Evolutionary conservation across 1,140 invertebrate genomes (phyloP).

Genomic region (Ctenoplectra terminalis): DNA sequence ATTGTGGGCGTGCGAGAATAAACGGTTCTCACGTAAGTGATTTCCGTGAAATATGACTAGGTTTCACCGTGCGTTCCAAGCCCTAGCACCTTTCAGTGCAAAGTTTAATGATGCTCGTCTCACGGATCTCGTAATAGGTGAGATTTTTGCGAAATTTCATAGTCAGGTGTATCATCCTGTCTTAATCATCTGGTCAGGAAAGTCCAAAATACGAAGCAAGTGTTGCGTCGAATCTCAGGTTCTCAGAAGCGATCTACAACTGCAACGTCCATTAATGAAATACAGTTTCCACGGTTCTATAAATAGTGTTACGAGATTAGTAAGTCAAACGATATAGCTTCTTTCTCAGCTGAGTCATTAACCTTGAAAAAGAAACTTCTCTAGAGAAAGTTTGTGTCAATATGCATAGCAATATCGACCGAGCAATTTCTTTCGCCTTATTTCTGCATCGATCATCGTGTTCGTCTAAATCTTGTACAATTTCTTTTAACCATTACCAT

Average conservation of each 20-base stretch:
- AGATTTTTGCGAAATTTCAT: not conserved
- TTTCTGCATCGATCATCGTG: not conserved
- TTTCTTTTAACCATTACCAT: too few species aligned
- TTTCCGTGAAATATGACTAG: conserved; percentile 26
- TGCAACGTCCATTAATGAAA: too few species aligned
- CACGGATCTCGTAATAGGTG: conserved; percentile 26
- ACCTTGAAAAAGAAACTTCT: conserved; percentile 49
- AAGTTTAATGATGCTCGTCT: conserved; percentile 8
- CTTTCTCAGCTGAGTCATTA: conserved; percentile 24
- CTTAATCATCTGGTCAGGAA: conserved; percentile 39
- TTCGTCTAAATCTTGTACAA: not conserved
- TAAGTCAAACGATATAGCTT: conserved; percentile 19
- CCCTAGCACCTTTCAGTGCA: not conserved
- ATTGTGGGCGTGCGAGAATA: not conserved
- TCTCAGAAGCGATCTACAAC: not conserved
- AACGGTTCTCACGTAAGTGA: conserved; percentile 1
- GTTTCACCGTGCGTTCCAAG: conserved; percentile 25
- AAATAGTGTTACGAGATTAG: conserved; percentile 25
- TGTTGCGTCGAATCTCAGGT: not conserved
- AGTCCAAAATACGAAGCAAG: conserved; percentile 4
- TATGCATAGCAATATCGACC: conserved; percentile 4
- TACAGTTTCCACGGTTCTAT: not conserved
- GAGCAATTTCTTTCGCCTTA: not conserved
- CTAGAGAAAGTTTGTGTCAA: conserved; percentile 40
- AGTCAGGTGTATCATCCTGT: conserved; percentile 4